A percentile compares a stretch with the other conserved stretches of the same genome.
phyloP scores from a whole-genome alignment of 2,113 vertebrate genomes.

The Nibea albiflora region DNA sequence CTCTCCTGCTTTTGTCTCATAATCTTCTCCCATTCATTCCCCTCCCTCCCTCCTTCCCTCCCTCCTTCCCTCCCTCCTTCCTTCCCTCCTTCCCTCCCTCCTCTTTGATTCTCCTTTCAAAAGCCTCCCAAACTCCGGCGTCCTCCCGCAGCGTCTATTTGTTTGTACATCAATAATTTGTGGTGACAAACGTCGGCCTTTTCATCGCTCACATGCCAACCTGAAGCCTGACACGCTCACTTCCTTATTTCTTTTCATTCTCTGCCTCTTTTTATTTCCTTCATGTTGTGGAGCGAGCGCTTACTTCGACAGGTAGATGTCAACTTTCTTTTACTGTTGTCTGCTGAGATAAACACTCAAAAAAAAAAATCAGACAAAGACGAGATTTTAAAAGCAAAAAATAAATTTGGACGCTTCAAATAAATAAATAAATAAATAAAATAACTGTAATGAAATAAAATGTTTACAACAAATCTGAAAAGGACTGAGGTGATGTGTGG shows the following conservation, averaged over 20 bases:
- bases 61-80: not conserved
- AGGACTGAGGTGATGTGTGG: no score
- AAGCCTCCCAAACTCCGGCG: conserved; percentile 56
- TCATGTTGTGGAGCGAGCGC: not conserved
- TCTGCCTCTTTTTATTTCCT: not conserved
- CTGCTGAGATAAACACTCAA: conserved; percentile 39
- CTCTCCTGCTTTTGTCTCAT: conserved; percentile 48
- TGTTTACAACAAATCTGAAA: not conserved
- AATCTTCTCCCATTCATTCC: conserved; percentile 20
- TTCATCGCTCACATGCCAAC: conserved; percentile 61
- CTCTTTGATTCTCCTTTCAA: conserved; percentile 56
- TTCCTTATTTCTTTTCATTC: conserved; percentile 39
- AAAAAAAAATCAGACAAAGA: not conserved
- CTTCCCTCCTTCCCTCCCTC: not conserved
- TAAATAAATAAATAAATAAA: not conserved
- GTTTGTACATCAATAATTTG: conserved; percentile 73
- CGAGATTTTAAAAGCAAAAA: not conserved
- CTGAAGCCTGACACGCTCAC: conserved; percentile 63
- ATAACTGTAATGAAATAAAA: conserved; percentile 7
- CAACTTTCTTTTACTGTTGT: conserved; percentile 39
- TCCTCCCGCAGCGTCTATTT: conserved; percentile 66
- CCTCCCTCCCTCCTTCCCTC: not conserved
- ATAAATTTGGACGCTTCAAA: not conserved
- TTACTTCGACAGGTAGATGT: conserved; percentile 58
- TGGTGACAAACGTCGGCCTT: conserved; percentile 60